Percentiles rank a stretch among this genome's conserved stretches.
phyloP scores from a whole-genome alignment of 1,140 invertebrate species.

The Conopomorpha cramerella region DNA sequence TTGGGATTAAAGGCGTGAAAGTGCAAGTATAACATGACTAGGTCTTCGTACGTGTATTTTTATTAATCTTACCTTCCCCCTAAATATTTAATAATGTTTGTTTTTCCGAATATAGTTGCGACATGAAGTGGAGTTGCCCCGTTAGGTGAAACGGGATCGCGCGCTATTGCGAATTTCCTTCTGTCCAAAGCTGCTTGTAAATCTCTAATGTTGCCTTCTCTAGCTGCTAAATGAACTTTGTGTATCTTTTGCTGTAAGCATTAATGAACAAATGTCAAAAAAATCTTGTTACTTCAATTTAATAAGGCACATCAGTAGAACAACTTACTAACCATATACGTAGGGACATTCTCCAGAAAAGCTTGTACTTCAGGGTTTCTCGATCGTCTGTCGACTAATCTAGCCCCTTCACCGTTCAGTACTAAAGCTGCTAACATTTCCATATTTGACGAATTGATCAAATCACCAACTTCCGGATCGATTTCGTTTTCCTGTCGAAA shows the following conservation, averaged over 20 bases:
- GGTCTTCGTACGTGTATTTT: too few species aligned
- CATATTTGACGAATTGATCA: conserved; percentile 78
- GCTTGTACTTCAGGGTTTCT: conserved; percentile 82
- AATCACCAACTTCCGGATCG: conserved; percentile 48
- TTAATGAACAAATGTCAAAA: too few species aligned
- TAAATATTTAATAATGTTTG: conserved; percentile 67
- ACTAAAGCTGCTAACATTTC: conserved; percentile 88
- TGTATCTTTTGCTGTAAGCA: conserved; percentile 88
- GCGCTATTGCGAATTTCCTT: conserved; percentile 87
- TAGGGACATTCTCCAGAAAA: conserved; percentile 87
- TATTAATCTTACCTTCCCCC: conserved; percentile 51
- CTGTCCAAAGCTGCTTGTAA: conserved; percentile 85
- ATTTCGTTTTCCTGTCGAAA: conserved; percentile 42
- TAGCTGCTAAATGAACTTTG: conserved; percentile 84
- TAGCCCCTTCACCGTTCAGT: conserved; percentile 81
- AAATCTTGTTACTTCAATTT: too few species aligned
- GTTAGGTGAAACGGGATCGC: conserved; percentile 77
- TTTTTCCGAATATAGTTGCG: conserved; percentile 82
- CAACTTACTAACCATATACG: conserved; percentile 81
- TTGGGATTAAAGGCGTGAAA: too few species aligned
- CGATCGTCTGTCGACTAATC: conserved; percentile 74
- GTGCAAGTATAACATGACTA: too few species aligned
- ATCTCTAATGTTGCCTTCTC: conserved; percentile 81
- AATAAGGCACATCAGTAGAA: too few species aligned
- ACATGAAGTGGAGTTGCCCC: conserved; percentile 94